Base-by-base conservation (phyloP, 2,888 invertebrate species). In the Sinelater perroti region DNA sequence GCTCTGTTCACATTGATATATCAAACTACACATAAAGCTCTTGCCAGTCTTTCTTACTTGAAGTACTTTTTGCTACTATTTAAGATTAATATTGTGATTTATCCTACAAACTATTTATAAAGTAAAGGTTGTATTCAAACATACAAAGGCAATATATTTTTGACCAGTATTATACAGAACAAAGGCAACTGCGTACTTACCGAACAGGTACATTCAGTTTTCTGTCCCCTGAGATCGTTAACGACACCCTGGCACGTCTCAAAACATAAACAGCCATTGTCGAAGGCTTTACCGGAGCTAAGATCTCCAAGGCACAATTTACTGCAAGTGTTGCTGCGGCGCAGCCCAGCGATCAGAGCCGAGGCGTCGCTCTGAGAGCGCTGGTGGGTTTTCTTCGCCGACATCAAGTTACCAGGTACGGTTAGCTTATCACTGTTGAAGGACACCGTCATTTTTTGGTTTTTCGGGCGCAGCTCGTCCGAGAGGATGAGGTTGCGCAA, bases 211-310 rank as follows among this genome's bases (percentile, higher is more conserved):
- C 93, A 94, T 67, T 89, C 85, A 68, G 89, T 89, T 75, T 86
- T 85, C 74, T 86, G 85, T 51, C 91, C 91, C 62, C 88, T 84
- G 66, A 92, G 81, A 74, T 90, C 89, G 72, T 90, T 92, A 56
- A 89, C 87, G 64, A 88, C 85, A 57, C 89, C 89, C 74, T 87
- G 86, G 74, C 93, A 92, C 71, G 92, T 91, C 75, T 90, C 88
- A 70, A 93, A 93, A 76, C 95, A 95, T 63, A 88, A 85, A 81
- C 98, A 99, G 61, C 97, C 97, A 78, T 90, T 97, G 80, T 98
- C 97, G 78, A 97, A 98, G 18, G 97, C 97, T 71, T 93, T 87
- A 30, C 97, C 98, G 10, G 97, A 93, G 51, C 91, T 90, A 68
- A 97, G 80, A 81, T 98, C 97, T 52, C 96, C 96, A 47, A 95